Base-by-base conservation (phyloP, 2,888 invertebrate genomes). In the Ophioninae sp. region DNA sequence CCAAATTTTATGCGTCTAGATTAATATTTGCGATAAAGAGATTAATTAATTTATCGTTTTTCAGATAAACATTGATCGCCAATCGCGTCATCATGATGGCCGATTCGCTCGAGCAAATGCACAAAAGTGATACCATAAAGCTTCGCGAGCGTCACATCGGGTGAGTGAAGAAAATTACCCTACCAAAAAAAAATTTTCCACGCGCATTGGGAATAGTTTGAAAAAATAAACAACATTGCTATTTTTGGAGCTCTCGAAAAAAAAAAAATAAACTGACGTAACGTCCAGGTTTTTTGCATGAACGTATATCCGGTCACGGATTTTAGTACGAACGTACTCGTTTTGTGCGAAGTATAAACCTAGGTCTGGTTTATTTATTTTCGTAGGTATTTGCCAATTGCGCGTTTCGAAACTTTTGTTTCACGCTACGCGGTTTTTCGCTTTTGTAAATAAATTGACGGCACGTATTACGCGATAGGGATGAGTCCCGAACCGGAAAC, bases 141-240 rank as follows among this genome's bases (percentile, higher is more conserved):
- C 94, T 97, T 73, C 95, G 98, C 56, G 96, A 97, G 91, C 95
- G 96, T 90, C 95, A 97, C 90, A 95, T 98, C 88, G 97, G 97
- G 98, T 97, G 93, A 96, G 51, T 8, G 67, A 59, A 13, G 8
- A 6, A 41, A 8, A 30, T 65, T 39, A 39, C 13, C 17, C 6
- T 22, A 17, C 20, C 65, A 41, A 41, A 67, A 67, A 67, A 8
- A 41, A 41, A 39, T 37, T 2, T n/a, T 41, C 17, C 10, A 13
- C 5, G 23, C 63, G 30, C 13, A 6, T 9, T 63, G 13, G 30
- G 30, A 30, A 9, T 20, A 22, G n/a, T 59, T n/a, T 20, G 7
- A 59, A 59, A 59, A 59, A 22, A 59, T n/a, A 30, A 30, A 30
- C 30, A 30, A 3, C 30, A 64, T 51, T 17, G 51, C 30, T 39